These are phyloP conservation scores for Drosophila auraria DNA, from an alignment of 1,140 invertebrate species.

Conservation along the genomic window DNA sequence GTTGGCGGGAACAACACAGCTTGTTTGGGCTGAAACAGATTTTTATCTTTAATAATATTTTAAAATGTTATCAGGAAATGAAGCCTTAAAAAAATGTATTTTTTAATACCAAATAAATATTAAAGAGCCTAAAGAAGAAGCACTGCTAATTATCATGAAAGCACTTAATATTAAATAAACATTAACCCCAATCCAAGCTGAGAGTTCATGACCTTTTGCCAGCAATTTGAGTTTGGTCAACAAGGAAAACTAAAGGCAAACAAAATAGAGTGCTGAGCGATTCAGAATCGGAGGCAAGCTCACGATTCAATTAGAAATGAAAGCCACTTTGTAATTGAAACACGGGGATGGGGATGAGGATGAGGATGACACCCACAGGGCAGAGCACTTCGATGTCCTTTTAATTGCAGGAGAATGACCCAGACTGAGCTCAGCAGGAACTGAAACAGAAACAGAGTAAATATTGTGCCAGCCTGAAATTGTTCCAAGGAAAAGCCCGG, in stretches of 20 bases:
- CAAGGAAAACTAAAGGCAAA: conserved; percentile 34
- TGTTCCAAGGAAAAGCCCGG: conserved; percentile 33
- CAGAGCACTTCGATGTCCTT: conserved; percentile 44
- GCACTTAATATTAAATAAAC: conserved; percentile 23
- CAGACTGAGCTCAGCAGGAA: conserved; percentile 10
- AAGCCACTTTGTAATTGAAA: conserved; percentile 80
- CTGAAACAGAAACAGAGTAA: conserved; percentile 14
- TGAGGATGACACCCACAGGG: conserved; percentile 21
- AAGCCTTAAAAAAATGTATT: not conserved
- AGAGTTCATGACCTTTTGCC: conserved; percentile 49
- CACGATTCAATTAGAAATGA: conserved; percentile 70
- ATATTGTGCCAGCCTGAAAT: conserved; percentile 40
- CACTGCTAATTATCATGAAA: not conserved
- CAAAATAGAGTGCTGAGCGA: conserved; percentile 44
- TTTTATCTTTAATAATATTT: conserved; percentile 10
- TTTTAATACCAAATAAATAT: not conserved
- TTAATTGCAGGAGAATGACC: conserved; percentile 39
- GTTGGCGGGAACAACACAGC: not conserved
- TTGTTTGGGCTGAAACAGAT: conserved; percentile 20
- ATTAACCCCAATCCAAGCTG: conserved; percentile 1
- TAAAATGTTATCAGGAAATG: conserved; percentile 3
- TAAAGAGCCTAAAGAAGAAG: not conserved
- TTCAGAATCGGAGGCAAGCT: conserved; percentile 16
- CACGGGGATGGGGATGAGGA: conserved; percentile 19
- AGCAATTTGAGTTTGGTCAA: conserved; percentile 8